Evolutionary conservation across 2,113 vertebrate species (phyloP).

Genomic region (Bucco capensis): DNA sequence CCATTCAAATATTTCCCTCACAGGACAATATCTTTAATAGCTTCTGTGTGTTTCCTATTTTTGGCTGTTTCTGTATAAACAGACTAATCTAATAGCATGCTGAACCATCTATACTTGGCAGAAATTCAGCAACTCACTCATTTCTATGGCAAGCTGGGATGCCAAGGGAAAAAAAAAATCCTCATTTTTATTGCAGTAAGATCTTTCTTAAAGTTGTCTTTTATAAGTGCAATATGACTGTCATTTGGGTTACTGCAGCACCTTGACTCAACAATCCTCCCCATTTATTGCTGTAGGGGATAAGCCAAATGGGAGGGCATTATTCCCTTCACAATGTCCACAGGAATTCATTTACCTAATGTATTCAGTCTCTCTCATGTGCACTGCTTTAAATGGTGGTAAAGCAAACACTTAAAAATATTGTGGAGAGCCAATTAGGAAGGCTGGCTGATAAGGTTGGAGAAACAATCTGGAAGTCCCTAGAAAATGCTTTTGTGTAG

Average conservation of each 20-base stretch:
- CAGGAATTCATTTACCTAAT: conserved; percentile 38
- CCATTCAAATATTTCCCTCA: conserved; percentile 73
- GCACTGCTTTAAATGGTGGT: not conserved
- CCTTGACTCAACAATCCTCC: not conserved
- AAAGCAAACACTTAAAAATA: not conserved
- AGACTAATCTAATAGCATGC: conserved; percentile 81
- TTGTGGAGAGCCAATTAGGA: not conserved
- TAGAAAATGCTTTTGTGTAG: not conserved
- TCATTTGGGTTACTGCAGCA: conserved; percentile 65
- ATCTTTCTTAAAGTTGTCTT: conserved; percentile 74
- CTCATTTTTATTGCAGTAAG: conserved; percentile 67
- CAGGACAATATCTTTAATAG: conserved; percentile 81
- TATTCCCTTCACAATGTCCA: conserved; percentile 34
- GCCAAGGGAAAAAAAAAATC: conserved; percentile 56
- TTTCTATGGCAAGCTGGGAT: conserved; percentile 73
- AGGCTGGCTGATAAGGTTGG: not conserved
- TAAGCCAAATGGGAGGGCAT: conserved; percentile 20
- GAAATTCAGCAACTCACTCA: conserved; percentile 81
- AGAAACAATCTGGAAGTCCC: not conserved
- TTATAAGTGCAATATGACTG: conserved; percentile 71
- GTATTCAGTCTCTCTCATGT: not conserved
- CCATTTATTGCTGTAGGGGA: conserved; percentile 47
- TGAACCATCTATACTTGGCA: conserved; percentile 81
- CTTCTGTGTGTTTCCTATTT: conserved; percentile 79
- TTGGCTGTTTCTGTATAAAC: conserved; percentile 83